phyloP scores from a whole-genome alignment of 2,113 vertebrate genomes.

The Heptranchias perlo region DNA sequence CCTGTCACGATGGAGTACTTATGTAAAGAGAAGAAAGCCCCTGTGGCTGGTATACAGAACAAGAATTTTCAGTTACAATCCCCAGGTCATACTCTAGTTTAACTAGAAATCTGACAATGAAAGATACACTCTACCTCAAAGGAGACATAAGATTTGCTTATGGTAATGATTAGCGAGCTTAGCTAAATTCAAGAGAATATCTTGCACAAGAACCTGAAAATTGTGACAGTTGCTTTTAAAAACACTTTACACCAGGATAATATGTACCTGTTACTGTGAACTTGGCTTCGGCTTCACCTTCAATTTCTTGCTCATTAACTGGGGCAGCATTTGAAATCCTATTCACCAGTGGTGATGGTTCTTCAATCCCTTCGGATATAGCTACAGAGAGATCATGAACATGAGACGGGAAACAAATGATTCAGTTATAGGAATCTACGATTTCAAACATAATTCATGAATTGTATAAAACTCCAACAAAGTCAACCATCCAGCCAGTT shows the following conservation, averaged over 20 bases:
- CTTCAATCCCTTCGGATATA: not conserved
- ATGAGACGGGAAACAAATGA: not conserved
- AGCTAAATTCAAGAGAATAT: not conserved
- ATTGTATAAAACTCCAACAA: not conserved
- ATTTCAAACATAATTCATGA: not conserved
- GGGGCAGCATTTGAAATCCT: slow-evolving; percentile 4
- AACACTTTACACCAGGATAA: not conserved
- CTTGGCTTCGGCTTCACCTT: not conserved
- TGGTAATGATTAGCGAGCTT: not conserved
- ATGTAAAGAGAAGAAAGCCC: not conserved
- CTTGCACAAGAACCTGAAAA: not conserved
- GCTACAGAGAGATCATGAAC: not conserved
- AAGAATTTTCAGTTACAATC: not conserved
- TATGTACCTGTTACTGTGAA: not conserved
- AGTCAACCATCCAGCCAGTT: not conserved
- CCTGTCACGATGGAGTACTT: not conserved
- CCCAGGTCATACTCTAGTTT: not conserved
- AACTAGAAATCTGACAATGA: not conserved
- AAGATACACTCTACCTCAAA: not conserved
- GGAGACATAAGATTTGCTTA: not conserved
- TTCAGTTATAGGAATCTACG: not conserved
- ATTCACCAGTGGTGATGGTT: not conserved
- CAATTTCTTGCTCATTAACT: not conserved
- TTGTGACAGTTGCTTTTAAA: not conserved
- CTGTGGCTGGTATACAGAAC: not conserved